Base-by-base conservation (phyloP, 2,797 vertebrate species). In the Sebastes dallii region DNA sequence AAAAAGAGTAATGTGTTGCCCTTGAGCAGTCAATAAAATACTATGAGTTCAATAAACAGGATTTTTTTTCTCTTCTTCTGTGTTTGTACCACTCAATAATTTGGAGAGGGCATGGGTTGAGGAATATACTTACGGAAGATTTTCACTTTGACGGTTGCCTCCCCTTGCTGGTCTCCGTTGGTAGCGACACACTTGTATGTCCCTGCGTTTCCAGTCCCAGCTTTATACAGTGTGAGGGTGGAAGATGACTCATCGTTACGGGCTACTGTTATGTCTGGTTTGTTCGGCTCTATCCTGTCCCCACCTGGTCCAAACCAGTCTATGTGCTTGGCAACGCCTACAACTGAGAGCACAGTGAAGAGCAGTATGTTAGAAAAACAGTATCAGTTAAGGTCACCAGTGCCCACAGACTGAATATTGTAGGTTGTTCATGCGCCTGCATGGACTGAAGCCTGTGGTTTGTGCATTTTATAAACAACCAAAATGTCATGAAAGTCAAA, bases 221-320 rank as follows among this genome's bases (percentile, higher is more conserved):
- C 97, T 0, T 97, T 97, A 92, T 99, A 99, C 93, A 99, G 96
- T 62, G 98, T 99, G 87, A 99, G 98, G 1, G 96, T 98, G 75
- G 97, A 98, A 0, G 97, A 97, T 29, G 95, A 96, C 76, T 98
- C 97, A n/a, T 99, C 98, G 0, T 97, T 97, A 42, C 96, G 96
- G 79, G 96, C 95, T 80, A 98, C 98, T 0, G 97, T 98, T 92
- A 99, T 95, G 86, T 97, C 97, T 86, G 97, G 97, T 80, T 97
- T 96, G 94, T 97, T 97, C 0, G 95, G 96, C 13, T 93, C 96
- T 87, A 99, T 96, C 89, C 96, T 95, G 87, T 99, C 97, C 1
- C 99, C 98, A 0, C 88, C 97, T 4, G 98, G 98, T 36, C 97
- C 97, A 83, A 97, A 99, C 99, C 99, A 99, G 87, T 97, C 97